Percentiles rank a stretch among this genome's conserved stretches.
Conservation (phyloP, 1,140 invertebrate genomes). For the Hycleus phaleratus region DNA sequence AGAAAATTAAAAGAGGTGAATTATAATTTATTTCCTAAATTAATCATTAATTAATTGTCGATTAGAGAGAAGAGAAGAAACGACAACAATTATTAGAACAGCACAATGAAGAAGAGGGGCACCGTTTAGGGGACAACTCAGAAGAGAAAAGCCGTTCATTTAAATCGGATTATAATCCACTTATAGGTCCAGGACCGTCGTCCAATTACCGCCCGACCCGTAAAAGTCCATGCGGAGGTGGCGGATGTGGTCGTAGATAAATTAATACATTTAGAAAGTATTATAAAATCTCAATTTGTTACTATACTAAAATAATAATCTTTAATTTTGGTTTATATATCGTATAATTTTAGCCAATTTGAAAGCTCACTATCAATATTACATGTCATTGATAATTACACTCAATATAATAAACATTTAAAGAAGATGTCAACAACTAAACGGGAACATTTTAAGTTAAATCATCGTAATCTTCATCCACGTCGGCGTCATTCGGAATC, state of each 20-base stretch:
- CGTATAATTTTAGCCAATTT: too few relatives aligned
- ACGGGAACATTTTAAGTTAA: background rate
- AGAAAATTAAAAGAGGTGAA: slow-evolving; percentile 38
- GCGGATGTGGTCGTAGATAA: slow-evolving; percentile 41
- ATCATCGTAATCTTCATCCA: slow-evolving; percentile 42
- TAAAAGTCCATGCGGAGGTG: slow-evolving; percentile 42
- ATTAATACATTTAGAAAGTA: background rate
- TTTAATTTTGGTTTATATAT: too few relatives aligned
- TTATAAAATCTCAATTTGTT: too few relatives aligned
- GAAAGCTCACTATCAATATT: too few relatives aligned
- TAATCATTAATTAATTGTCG: slow-evolving; percentile 3
- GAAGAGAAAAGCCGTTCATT: slow-evolving; percentile 8
- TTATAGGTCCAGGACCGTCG: slow-evolving; percentile 41
- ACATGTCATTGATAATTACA: too few relatives aligned
- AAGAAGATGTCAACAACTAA: too few relatives aligned
- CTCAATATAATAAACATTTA: too few relatives aligned
- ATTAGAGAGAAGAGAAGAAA: slow-evolving; percentile 33
- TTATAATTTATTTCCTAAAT: background rate
- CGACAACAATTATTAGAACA: slow-evolving; percentile 27
- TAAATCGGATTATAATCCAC: slow-evolving; percentile 42
- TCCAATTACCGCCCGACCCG: slow-evolving; percentile 42
- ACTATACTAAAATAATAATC: too few relatives aligned
- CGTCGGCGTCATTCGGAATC: slow-evolving; percentile 42
- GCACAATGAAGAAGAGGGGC: slow-evolving; percentile 6
- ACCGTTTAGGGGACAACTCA: slow-evolving; percentile 9